Conservation (phyloP, 2,888 invertebrate genomes). For the Asteroscopus sphinx region DNA sequence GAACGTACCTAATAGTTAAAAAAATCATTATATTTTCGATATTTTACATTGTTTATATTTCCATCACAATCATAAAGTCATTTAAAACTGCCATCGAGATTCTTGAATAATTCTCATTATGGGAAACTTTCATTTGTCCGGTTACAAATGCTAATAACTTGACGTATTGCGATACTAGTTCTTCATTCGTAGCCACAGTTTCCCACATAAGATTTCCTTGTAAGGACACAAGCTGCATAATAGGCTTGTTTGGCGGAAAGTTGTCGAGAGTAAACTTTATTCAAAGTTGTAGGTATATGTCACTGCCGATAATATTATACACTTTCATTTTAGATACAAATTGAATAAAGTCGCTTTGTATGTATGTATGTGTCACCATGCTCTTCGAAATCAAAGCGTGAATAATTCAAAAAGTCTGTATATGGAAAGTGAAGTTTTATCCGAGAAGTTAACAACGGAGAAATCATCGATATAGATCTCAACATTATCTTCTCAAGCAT, state of each 20-base stretch:
- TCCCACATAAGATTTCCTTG: slow-evolving; percentile 38
- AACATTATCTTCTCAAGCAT: slow-evolving; percentile 17
- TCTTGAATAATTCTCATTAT: slow-evolving; percentile 44
- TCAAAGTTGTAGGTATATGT: slow-evolving; percentile 28
- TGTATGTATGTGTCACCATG: slow-evolving; percentile 20
- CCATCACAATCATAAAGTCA: slow-evolving; percentile 23
- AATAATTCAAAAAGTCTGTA: slow-evolving; percentile 37
- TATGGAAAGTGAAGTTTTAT: slow-evolving; percentile 12
- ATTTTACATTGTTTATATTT: slow-evolving; percentile 33
- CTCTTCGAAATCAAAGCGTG: slow-evolving; percentile 26
- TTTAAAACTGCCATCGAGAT: slow-evolving; percentile 10
- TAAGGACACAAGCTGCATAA: slow-evolving; percentile 34
- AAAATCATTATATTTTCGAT: slow-evolving; percentile 20
- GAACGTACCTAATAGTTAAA: slow-evolving; percentile 24
- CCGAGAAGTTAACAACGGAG: slow-evolving; percentile 7
- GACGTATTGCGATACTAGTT: slow-evolving; percentile 43
- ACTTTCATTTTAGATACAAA: slow-evolving; percentile 43
- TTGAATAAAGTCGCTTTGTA: slow-evolving; percentile 14
- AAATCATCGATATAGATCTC: slow-evolving; percentile 32
- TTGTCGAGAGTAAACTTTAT: slow-evolving; percentile 44
- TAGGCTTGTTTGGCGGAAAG: slow-evolving; percentile 42
- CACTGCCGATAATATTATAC: slow-evolving; percentile 33
- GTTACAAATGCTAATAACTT: slow-evolving; percentile 44
- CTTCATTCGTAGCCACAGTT: slow-evolving; percentile 39
- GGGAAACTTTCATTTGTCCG: slow-evolving; percentile 54